Base-by-base conservation (phyloP, 2,797 vertebrate species). In the Xiphophorus birchmanni region DNA sequence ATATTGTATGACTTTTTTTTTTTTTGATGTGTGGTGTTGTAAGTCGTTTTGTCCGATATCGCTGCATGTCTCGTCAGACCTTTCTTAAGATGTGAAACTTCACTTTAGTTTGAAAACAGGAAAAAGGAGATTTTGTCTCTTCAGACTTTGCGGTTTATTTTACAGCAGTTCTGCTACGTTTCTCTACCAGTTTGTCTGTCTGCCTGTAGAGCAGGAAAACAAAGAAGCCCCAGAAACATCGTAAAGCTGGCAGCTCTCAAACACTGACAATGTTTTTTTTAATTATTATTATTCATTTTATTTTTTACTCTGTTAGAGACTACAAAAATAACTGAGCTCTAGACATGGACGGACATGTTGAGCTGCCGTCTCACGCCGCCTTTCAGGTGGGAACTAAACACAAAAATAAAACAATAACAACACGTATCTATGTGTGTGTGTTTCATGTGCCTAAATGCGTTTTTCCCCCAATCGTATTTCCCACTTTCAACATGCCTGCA, bases 361-460 rank as follows among this genome's bases (percentile, higher is more conserved):
- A 73, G 44, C 13, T 74, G 58, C 47, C 40, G 50, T 74, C 67
- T 76, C 32, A 73, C 42, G 37, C 48, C 23, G 9, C 9, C n/a
- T 13, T 37, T 44, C 23, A 37, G 35, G 47, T 50, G 54, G 40
- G 56, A 73, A 35, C 44, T 75, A 58, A 78, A 54, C 74, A 77
- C 69, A 76, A 72, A 11, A 37, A 72, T 40, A 50, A 15, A 56
- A 56, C 10, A 75, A 26, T 44, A 15, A 37, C 37, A 71, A 81
- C 2, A 54, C 71, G 69, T 63, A 47, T 76, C 54, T 50, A 35
- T 15, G 26, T 17, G 52, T 60, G 54, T 48, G 52, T 82, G 81
- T 73, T 81, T 56, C 87, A 87, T 93, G 89, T 89, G 89, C 84
- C 86, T 67, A 76, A 42, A 18, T 74, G 80, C 82, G 77, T 74